A percentile compares a stretch with the other conserved stretches of the same genome.
phyloP scores from a whole-genome alignment of 2,888 invertebrate genomes.

The Nemurella pictetii region DNA sequence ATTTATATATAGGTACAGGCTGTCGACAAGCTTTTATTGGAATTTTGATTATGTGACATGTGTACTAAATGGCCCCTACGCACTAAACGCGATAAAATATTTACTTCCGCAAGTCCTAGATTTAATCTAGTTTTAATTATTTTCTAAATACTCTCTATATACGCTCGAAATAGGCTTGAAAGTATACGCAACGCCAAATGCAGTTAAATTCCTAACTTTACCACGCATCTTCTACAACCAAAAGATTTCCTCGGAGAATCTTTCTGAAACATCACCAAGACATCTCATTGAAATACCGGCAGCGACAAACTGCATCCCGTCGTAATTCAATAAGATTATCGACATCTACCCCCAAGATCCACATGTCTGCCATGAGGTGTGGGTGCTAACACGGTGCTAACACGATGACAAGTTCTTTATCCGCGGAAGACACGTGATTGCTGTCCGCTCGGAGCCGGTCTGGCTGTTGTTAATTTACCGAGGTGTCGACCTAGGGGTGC shows the following conservation, averaged over 20 bases:
- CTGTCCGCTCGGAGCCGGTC: no score
- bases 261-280: background rate
- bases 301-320: background rate
- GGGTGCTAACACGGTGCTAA: background rate
- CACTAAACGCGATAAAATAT: background rate
- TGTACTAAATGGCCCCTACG: background rate
- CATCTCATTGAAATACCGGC: background rate
- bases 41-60: background rate
- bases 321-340: background rate
- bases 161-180: no score
- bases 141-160: no score
- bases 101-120: background rate
- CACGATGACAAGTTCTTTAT: background rate
- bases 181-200: background rate
- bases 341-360: background rate
- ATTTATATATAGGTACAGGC: background rate
- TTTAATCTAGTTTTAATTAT: no score
- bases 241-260: no score
- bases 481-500: background rate
- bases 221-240: no score
- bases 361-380: background rate
- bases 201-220: background rate
- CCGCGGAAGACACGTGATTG: background rate
- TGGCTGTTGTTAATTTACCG: background rate
- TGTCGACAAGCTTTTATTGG: background rate